A percentile compares a stretch with the other conserved stretches of the same genome.
phyloP scores from a whole-genome alignment of 2,113 vertebrate species.

The Rissa tridactyla region DNA sequence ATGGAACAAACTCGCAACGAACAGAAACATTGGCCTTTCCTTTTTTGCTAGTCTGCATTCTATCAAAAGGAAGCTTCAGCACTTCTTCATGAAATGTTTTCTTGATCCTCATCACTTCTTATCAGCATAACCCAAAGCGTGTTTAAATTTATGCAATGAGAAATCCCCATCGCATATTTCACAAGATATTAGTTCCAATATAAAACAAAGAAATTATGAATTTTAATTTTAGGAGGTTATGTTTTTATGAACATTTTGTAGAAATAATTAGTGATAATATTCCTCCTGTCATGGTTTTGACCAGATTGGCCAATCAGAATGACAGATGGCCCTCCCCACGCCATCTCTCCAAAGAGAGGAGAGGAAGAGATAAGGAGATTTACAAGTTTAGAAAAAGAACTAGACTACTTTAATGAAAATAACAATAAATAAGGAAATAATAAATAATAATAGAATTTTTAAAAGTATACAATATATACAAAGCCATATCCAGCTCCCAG shows the following conservation, averaged over 20 bases:
- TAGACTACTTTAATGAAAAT: no score
- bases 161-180: neutral
- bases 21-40: neutral
- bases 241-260: neutral
- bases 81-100: neutral
- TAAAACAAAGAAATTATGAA: neutral
- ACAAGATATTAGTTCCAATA: neutral
- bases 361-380: no score
- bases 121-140: neutral
- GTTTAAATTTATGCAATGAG: neutral
- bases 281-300: neutral
- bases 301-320: no score
- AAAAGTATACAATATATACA: no score
- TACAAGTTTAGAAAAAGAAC: no score
- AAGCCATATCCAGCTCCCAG: no score
- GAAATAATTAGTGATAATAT: neutral
- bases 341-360: no score
- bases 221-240: neutral
- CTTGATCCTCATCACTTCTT: neutral
- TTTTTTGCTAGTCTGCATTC: neutral
- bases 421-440: no score
- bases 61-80: neutral
- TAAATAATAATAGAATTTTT: no score
- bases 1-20: neutral
- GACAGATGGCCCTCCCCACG: no score